Conservation (phyloP, 1,140 invertebrate species). For the Bombus huntii region DNA sequence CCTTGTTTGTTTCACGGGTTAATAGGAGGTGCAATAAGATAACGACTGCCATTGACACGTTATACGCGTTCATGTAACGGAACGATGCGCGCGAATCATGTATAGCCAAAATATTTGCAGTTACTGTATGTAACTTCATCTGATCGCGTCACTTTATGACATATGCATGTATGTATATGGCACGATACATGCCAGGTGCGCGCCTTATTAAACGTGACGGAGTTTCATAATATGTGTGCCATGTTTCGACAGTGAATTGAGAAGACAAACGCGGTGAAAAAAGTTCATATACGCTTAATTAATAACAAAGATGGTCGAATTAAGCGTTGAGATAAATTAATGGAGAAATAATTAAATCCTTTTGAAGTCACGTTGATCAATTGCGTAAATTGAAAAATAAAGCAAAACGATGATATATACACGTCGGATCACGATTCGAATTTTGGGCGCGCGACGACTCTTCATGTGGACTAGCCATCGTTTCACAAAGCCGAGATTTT, state of each 20-base stretch:
- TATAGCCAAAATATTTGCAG: slow-evolving; percentile 17
- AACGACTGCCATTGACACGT: slow-evolving; percentile 14
- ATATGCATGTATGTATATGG: background rate
- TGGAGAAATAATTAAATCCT: background rate
- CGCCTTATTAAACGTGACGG: background rate
- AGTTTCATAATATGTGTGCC: background rate
- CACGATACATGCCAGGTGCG: background rate
- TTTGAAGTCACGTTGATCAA: background rate
- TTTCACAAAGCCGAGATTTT: too few relatives aligned
- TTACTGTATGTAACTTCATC: background rate
- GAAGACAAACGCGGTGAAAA: background rate
- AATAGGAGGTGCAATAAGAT: slow-evolving; percentile 19
- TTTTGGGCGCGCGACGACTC: too few relatives aligned
- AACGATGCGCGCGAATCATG: slow-evolving; percentile 16
- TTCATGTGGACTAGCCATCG: too few relatives aligned
- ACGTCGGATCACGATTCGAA: too few relatives aligned
- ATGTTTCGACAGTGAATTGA: background rate
- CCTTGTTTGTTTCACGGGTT: slow-evolving; percentile 15
- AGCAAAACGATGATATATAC: background rate
- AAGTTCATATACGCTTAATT: background rate
- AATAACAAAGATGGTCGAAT: background rate
- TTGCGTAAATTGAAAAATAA: background rate
- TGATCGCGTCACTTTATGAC: background rate
- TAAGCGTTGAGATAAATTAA: background rate
- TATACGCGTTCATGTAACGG: slow-evolving; percentile 11